A percentile compares a stretch with the other conserved stretches of the same genome.
Conservation (phyloP, 2,797 vertebrate species). For the Danio kyathit region DNA sequence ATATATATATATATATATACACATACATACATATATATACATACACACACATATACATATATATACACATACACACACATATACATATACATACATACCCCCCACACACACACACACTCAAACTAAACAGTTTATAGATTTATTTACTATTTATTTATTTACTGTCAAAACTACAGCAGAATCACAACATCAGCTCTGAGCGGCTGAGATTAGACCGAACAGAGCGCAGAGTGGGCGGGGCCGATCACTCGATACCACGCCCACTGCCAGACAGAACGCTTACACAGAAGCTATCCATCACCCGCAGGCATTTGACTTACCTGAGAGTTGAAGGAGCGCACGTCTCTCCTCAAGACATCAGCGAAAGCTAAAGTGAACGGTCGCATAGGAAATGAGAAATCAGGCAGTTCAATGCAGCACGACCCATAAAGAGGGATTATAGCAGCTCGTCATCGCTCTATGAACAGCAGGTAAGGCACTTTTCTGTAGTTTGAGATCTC, state of each 20-base stretch:
- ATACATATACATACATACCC: too few relatives aligned
- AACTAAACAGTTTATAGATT: too few relatives aligned
- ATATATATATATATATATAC: too few relatives aligned
- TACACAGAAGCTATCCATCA: conserved; percentile 23
- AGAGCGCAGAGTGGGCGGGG: conserved; percentile 17
- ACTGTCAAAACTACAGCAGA: not conserved
- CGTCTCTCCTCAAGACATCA: not conserved
- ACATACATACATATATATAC: too few relatives aligned
- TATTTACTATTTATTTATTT: too few relatives aligned
- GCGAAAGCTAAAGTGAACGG: not conserved
- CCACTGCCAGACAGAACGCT: conserved; percentile 8
- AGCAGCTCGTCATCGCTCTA: not conserved
- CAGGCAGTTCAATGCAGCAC: conserved; percentile 25
- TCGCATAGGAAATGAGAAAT: conserved; percentile 7
- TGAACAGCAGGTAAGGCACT: conserved; percentile 29
- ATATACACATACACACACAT: too few relatives aligned
- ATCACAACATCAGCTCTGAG: not conserved
- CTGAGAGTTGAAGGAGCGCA: not conserved
- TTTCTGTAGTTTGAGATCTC: not conserved
- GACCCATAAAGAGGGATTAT: not conserved
- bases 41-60: too few relatives aligned
- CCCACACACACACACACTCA: too few relatives aligned
- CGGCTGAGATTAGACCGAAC: not conserved
- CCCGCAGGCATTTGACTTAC: conserved; percentile 19
- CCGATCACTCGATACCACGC: not conserved